Evolutionary conservation across 2,113 vertebrate species (phyloP).

Genomic region (Tragelaphus scriptus): DNA sequence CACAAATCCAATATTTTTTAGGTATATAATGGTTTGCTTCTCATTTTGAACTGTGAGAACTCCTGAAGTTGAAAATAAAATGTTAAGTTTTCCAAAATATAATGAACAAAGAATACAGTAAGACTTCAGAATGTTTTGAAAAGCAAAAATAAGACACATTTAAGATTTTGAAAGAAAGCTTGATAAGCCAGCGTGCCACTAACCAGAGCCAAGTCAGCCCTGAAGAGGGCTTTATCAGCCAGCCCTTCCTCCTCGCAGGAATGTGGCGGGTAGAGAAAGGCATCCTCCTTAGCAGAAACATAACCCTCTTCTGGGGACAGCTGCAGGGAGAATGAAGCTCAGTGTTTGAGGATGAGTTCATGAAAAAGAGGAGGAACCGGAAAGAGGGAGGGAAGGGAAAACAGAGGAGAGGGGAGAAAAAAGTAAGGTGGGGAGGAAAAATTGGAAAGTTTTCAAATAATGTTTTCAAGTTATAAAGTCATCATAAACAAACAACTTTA

Average conservation of each 20-base stretch:
- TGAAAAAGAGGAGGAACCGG: background rate
- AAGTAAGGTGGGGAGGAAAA: background rate
- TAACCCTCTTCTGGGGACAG: conserved; percentile 91
- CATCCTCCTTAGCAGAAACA: conserved; percentile 88
- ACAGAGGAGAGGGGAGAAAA: background rate
- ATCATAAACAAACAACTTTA: background rate
- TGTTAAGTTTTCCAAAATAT: conserved; percentile 13
- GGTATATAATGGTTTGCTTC: background rate
- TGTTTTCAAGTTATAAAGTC: background rate
- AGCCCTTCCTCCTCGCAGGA: conserved; percentile 86
- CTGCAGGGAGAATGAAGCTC: conserved; percentile 87
- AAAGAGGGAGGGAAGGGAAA: background rate
- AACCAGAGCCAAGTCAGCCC: conserved; percentile 94
- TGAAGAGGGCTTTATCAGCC: conserved; percentile 88
- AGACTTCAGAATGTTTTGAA: conserved; percentile 26
- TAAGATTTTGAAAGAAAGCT: conserved; percentile 55
- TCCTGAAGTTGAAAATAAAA: background rate
- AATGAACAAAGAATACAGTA: conserved; percentile 47
- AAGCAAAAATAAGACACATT: conserved; percentile 5
- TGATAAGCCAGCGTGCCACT: conserved; percentile 77
- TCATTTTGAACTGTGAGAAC: background rate
- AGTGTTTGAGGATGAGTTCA: conserved; percentile 60
- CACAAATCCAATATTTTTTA: conserved; percentile 26
- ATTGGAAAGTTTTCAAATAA: background rate
- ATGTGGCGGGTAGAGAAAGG: conserved; percentile 86